A percentile compares a stretch with the other conserved stretches of the same genome.
These are phyloP conservation scores for Poecilobothrus nobilitatus DNA, from an alignment of 2,888 invertebrate genomes.

Conservation along the genomic window DNA sequence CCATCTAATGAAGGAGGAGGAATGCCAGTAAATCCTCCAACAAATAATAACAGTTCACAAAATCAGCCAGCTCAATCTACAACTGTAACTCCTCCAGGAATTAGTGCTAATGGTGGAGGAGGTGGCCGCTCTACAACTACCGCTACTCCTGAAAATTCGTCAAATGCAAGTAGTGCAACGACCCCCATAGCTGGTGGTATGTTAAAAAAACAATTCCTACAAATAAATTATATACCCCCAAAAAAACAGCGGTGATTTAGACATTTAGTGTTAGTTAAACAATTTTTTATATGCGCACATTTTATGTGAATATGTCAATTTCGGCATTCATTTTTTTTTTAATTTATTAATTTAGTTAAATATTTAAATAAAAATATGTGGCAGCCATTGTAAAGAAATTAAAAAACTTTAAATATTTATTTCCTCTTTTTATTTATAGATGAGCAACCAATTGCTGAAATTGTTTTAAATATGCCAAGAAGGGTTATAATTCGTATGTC, in stretches of 20 bases:
- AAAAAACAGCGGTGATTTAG: too few relatives aligned
- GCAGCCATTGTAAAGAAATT: not conserved
- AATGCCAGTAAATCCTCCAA: constrained; percentile 18
- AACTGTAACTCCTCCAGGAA: constrained; percentile 25
- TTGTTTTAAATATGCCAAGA: constrained; percentile 25
- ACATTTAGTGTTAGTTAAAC: too few relatives aligned
- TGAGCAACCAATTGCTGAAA: constrained; percentile 24
- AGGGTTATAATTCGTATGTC: constrained; percentile 26
- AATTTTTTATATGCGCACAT: too few relatives aligned
- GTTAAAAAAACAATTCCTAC: not conserved
- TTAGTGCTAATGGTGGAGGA: constrained; percentile 15
- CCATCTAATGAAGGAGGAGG: constrained; percentile 9
- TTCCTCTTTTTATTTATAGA: constrained; percentile 21
- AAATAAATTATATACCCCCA: not conserved
- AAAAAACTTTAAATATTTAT: constrained; percentile 4
- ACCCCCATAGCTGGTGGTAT: constrained; percentile 12
- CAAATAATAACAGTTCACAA: constrained; percentile 21
- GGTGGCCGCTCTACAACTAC: constrained; percentile 19
- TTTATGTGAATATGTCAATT: too few relatives aligned
- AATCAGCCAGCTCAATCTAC: constrained; percentile 23
- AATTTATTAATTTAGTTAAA: not conserved
- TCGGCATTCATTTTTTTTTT: too few relatives aligned
- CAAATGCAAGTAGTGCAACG: constrained; percentile 26
- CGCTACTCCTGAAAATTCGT: constrained; percentile 27
- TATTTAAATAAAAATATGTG: not conserved